Conservation (phyloP, 2,797 vertebrate genomes). For the Cynodonichthys magdalenae region DNA sequence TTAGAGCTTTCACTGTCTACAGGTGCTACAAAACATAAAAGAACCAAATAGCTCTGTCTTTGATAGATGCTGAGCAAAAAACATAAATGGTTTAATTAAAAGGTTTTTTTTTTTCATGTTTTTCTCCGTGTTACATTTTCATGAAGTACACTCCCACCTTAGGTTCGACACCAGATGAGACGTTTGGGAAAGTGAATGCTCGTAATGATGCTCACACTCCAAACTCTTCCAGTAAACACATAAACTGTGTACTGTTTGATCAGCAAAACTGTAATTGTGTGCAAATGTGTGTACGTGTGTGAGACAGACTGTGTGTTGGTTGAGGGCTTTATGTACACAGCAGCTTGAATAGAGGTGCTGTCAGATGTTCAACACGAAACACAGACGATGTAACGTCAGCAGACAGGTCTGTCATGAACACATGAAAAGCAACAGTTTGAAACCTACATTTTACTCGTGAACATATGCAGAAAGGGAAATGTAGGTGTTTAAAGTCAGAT, state of each 20-base stretch:
- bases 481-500: slow-evolving; percentile 22
- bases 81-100: neutral
- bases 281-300: slow-evolving; percentile 12
- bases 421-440: slow-evolving; percentile 17
- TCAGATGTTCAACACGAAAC: slow-evolving; percentile 75
- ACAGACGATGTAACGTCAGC: slow-evolving; percentile 60
- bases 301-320: slow-evolving; percentile 8
- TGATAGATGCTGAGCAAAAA: neutral
- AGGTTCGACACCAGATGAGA: slow-evolving; percentile 27
- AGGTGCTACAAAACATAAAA: too few species aligned
- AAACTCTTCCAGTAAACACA: slow-evolving; percentile 61
- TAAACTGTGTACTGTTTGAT: slow-evolving; percentile 62
- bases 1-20: too few species aligned
- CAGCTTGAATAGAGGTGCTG: slow-evolving; percentile 80
- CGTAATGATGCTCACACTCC: slow-evolving; percentile 41
- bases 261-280: slow-evolving; percentile 45
- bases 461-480: slow-evolving; percentile 18
- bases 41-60: neutral
- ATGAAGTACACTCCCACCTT: neutral
- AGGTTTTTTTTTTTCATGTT: neutral
- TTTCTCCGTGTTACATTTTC: neutral
- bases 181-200: slow-evolving; percentile 31
- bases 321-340: slow-evolving; percentile 72
- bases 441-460: slow-evolving; percentile 22
- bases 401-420: slow-evolving; percentile 58